These are phyloP conservation scores for Heliconius ethilla DNA, from an alignment of 2,888 invertebrate species.

Conservation along the genomic window DNA sequence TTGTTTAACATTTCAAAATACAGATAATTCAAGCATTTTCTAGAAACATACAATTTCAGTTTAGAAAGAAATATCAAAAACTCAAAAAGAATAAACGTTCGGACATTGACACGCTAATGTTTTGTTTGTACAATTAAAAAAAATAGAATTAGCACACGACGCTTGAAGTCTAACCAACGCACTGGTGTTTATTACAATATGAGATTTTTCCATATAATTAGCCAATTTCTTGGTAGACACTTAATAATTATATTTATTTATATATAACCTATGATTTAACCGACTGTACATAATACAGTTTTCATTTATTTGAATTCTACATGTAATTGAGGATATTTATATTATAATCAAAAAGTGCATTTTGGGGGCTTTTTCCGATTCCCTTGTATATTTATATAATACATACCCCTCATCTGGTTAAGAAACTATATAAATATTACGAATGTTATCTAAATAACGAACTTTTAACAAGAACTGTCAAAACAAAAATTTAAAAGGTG, in stretches of 20 bases:
- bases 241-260: not conserved
- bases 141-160: constrained; percentile 44
- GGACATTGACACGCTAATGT: constrained; percentile 60
- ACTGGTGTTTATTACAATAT: not conserved
- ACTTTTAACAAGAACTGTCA: constrained; percentile 19
- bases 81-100: constrained; percentile 53
- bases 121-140: constrained; percentile 51
- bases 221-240: not conserved
- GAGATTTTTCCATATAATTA: not conserved
- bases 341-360: not conserved
- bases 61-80: constrained; percentile 5
- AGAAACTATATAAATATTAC: not conserved
- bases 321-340: not conserved
- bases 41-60: not conserved
- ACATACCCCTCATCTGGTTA: constrained; percentile 13
- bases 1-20: not conserved
- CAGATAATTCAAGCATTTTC: not conserved
- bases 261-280: no score
- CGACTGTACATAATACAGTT: no score
- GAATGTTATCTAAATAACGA: not conserved
- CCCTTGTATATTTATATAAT: no score
- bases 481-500: constrained; percentile 19
- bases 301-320: not conserved
- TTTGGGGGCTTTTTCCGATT: no score
- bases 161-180: not conserved